phyloP scores from a whole-genome alignment of 2,888 invertebrate species.

The Latrodectus elegans region DNA sequence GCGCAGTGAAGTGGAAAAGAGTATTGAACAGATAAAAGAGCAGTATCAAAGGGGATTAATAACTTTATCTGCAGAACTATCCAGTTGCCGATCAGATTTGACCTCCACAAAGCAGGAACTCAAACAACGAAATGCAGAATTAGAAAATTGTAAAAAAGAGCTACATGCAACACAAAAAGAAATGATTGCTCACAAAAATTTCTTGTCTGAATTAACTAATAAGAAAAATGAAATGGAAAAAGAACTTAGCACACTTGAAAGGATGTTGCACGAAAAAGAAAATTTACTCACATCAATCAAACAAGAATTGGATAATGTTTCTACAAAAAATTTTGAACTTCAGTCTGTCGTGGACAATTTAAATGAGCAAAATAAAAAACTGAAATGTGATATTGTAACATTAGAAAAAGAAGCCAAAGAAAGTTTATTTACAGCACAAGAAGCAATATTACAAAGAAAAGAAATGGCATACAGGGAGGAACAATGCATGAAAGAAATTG shows the following conservation, averaged over 20 bases:
- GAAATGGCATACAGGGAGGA: constrained; percentile 53
- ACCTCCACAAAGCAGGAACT: constrained; percentile 7
- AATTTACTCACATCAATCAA: constrained; percentile 9
- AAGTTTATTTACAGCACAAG: constrained; percentile 44
- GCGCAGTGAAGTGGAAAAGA: constrained; percentile 25
- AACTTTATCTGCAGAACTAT: constrained; percentile 31
- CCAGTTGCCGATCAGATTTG: constrained; percentile 19
- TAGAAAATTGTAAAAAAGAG: constrained; percentile 11
- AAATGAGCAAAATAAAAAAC: constrained; percentile 43
- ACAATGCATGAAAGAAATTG: constrained; percentile 45
- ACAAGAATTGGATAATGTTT: constrained; percentile 16
- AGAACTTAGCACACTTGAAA: not conserved
- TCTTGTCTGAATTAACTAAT: constrained; percentile 9
- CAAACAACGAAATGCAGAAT: not conserved
- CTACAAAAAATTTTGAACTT: constrained; percentile 18
- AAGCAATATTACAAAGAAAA: constrained; percentile 45
- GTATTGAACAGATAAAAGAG: constrained; percentile 46
- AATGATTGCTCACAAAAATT: not conserved
- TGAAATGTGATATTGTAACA: constrained; percentile 18
- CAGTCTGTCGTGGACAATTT: constrained; percentile 2
- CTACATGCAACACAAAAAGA: not conserved
- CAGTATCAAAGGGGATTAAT: constrained; percentile 37
- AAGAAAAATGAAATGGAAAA: not conserved
- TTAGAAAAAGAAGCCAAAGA: constrained; percentile 49
- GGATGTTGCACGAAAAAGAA: constrained; percentile 18